Evolutionary conservation across 1,140 invertebrate genomes (phyloP).

Genomic region (Drosophila persimilis): DNA sequence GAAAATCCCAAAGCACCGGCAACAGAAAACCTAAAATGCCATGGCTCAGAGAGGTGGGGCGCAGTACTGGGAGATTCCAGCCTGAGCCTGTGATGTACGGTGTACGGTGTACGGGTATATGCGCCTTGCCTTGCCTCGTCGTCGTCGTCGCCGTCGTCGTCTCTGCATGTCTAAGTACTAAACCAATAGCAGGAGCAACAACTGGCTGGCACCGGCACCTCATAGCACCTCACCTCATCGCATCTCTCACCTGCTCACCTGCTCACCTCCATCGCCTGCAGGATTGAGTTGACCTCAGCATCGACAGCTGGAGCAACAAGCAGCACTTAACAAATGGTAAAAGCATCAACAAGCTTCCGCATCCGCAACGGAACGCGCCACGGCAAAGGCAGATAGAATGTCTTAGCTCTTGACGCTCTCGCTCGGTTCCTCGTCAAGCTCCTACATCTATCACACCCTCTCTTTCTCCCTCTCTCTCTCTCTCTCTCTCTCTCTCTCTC

Average conservation of each 20-base stretch:
- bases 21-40: constrained; percentile 32
- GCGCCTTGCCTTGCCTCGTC: constrained; percentile 9
- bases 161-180: constrained; percentile 72
- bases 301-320: constrained; percentile 80
- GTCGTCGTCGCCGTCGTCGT: constrained; percentile 17
- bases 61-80: constrained; percentile 18
- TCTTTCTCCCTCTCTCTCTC: constrained; percentile 1
- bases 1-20: constrained; percentile 56
- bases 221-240: neutral
- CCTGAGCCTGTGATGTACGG: constrained; percentile 43
- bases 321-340: constrained; percentile 81
- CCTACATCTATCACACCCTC: neutral
- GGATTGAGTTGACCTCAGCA: constrained; percentile 73
- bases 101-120: constrained; percentile 1
- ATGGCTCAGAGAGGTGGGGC: constrained; percentile 10
- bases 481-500: neutral
- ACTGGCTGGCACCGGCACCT: constrained; percentile 30
- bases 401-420: constrained; percentile 59
- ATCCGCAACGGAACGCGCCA: constrained; percentile 74
- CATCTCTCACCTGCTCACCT: constrained; percentile 37
- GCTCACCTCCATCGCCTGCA: constrained; percentile 53
- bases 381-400: constrained; percentile 70
- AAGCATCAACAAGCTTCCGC: constrained; percentile 81
- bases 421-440: constrained; percentile 4
- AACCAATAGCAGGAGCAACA: constrained; percentile 69